Conservation (phyloP, 2,888 invertebrate genomes). For the Eustalomyia histrio region DNA sequence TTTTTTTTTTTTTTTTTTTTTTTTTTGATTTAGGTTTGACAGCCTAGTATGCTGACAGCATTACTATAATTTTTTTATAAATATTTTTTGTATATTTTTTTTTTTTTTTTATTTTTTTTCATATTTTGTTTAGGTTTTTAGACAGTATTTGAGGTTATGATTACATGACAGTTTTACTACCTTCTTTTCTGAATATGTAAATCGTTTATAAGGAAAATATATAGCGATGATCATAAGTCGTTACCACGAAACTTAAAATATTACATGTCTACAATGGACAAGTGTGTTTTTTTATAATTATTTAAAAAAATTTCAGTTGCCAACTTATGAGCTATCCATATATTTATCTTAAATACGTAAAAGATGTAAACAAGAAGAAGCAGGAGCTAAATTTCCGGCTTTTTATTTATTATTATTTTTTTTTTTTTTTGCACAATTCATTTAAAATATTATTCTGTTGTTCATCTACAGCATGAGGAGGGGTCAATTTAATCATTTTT, state of each 20-base stretch:
- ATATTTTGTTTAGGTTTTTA: background rate
- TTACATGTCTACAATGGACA: too few relatives aligned
- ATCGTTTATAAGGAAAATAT: too few relatives aligned
- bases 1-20: conserved; percentile 9
- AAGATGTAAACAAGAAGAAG: background rate
- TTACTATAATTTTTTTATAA: conserved; percentile 11
- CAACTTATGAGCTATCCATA: too few relatives aligned
- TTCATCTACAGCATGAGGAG: background rate
- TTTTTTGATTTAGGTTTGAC: conserved; percentile 48
- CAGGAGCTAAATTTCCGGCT: background rate
- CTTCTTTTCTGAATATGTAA: background rate
- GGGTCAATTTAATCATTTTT: conserved; percentile 16
- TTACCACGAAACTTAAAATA: too few relatives aligned
- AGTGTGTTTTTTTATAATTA: too few relatives aligned
- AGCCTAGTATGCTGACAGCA: conserved; percentile 44
- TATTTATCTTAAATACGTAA: background rate
- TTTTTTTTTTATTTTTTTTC: background rate
- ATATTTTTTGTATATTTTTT: conserved; percentile 8
- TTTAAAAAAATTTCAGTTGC: too few relatives aligned
- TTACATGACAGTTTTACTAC: conserved; percentile 33
- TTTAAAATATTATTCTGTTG: background rate
- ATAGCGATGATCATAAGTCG: too few relatives aligned
- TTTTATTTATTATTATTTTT: too few relatives aligned
- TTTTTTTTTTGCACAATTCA: conserved; percentile 35
- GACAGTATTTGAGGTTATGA: conserved; percentile 40